Evolutionary conservation across 2,113 vertebrate genomes (phyloP).

Genomic region (Orientallactaga bullata): DNA sequence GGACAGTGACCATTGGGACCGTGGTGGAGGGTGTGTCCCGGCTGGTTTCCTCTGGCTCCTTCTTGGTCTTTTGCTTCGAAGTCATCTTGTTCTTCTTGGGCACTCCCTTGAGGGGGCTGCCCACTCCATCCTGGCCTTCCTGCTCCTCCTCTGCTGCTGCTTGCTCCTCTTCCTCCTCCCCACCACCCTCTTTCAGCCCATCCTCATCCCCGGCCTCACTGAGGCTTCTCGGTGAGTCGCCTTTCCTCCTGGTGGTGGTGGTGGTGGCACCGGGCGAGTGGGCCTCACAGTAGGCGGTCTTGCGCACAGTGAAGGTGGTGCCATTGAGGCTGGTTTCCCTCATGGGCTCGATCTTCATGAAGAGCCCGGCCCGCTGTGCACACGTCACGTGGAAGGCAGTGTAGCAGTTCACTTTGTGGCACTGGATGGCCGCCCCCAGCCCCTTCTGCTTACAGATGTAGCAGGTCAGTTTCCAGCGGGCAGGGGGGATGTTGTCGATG

Average conservation of each 20-base stretch:
- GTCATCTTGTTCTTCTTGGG: constrained; percentile 89
- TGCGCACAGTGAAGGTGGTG: constrained; percentile 96
- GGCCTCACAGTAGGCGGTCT: constrained; percentile 95
- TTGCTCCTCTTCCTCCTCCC: constrained; percentile 81
- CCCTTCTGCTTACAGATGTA: constrained; percentile 98
- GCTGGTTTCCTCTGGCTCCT: constrained; percentile 85
- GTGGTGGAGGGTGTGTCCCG: constrained; percentile 74
- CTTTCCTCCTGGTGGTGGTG: constrained; percentile 73
- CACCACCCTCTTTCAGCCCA: constrained; percentile 86
- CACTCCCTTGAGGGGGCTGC: constrained; percentile 76
- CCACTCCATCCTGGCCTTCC: constrained; percentile 85
- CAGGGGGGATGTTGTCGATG: constrained; percentile 94
- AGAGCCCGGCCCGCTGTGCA: constrained; percentile 96
- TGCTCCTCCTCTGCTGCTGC: constrained; percentile 82
- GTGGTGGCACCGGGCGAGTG: constrained; percentile 90
- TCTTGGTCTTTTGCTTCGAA: constrained; percentile 94
- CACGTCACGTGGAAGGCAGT: constrained; percentile 98
- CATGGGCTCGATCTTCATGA: constrained; percentile 99
- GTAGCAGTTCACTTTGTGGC: constrained; percentile 99
- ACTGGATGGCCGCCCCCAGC: constrained; percentile 96
- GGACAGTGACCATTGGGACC: constrained; percentile 89
- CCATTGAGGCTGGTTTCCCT: constrained; percentile 95
- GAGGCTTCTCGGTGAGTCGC: constrained; percentile 57
- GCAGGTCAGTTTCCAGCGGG: constrained; percentile 97
- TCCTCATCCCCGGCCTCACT: constrained; percentile 84